Base-by-base conservation (phyloP, 2,888 invertebrate species). In the Yponomeuta evonymella region DNA sequence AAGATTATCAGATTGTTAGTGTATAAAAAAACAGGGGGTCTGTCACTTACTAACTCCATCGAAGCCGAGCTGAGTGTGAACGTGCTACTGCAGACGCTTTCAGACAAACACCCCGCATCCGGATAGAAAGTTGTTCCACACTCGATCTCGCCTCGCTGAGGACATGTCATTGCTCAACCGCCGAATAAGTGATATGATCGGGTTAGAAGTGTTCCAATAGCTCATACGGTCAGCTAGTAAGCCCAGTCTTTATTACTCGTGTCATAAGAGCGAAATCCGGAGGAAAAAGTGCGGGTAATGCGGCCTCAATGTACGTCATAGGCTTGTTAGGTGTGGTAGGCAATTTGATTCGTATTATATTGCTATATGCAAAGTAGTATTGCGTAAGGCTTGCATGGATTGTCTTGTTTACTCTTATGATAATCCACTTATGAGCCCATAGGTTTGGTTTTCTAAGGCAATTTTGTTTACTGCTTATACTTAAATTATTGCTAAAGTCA, bases 71-170 rank as follows among this genome's bases (percentile, higher is more conserved):
- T 43, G 43, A 43, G 43, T 43, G 43, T 43, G 9, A 43, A 43
- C 43, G 43, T 6, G 43, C 43, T 43, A 43, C 43, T 43, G 43
- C 43, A 43, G 43, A 43, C 43, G 9, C 8, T 6, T 43, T 43
- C 43, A 43, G 43, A 43, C 43, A 43, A 30, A 9, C 30, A 12
- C 43, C 10, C 33, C 65, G 30, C 10, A 23, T 12, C 67, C 67
- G 71, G 67, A 63, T 68, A 71, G 71, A 71, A 71, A 71, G 71
- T 71, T 71, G 71, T 71, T 51, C 68, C 36, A 36, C 12, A 15
- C 67, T n/a, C 9, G 33, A 12, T 30, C 23, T 15, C 62, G 15
- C n/a, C n/a, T 23, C 29, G 10, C 67, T 29, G 68, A 68, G 70
- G 64, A 70, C 70, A 70, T 63, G 63, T 62, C 64, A 63, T 15